Evolutionary conservation across 2,888 invertebrate species (phyloP), one percentile per base, ranked within the genome.

Genomic region (Diloba caeruleocephala): DNA sequence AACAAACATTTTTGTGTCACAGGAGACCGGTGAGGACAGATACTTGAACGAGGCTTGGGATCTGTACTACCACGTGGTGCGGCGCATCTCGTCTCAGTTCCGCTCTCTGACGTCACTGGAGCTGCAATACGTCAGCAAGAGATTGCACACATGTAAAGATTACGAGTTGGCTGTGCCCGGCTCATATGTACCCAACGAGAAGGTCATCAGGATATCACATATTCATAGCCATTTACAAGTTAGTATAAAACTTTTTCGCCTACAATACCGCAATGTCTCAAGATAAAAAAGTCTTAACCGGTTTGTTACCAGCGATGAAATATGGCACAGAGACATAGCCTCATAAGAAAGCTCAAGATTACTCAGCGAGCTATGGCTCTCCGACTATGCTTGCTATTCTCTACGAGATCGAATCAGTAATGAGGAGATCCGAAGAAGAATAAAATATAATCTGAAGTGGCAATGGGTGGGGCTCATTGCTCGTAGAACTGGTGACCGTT

Each of bases 21-120:
- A 96, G 94, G 95, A 96, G 15, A 96, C 97, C 0, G 96, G 96
- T 12, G 97, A 98, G 76, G 96, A 97, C 21, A 95, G 98, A 57
- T 98, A 99, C 79, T 90, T 99, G 50, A 98, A 99, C 84, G 98
- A 98, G 85, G 99, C 99, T 1, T 99, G 99, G 99, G 99, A 99
- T 82, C 94, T 99, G 13, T 99, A 99, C 90, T 99, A 99, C 89
- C 98, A 98, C 82, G 99, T 99, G 23, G 99, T 99, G 86, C 95
- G 99, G 42, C 96, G 98, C 57, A 99, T 99, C 78, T 97, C 95
- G 96, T 60, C 99, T 0, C 97, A 98, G 88, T 94, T 99, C 75
- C 98, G 99, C 0, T 97, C 98, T 75, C 89, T 98, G 39, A 98
- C 98, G 1, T 97, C 97, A 21, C 92, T 98, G 39, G 98, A 98